These are phyloP conservation scores for Branchinecta lynchi DNA, from an alignment of 1,140 invertebrate species.

Conservation along the genomic window DNA sequence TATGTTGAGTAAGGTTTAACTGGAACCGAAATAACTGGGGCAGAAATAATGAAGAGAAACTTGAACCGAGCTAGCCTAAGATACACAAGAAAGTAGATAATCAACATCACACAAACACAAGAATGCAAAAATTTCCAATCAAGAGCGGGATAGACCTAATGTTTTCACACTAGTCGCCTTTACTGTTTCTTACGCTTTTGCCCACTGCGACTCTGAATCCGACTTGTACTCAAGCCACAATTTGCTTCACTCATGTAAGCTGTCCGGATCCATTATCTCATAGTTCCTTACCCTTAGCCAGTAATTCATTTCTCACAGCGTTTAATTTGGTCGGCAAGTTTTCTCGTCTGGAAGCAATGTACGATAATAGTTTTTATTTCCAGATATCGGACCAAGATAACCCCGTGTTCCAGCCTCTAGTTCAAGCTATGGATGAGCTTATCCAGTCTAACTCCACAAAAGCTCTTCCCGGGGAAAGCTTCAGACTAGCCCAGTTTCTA, in stretches of 20 bases:
- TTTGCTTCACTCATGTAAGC: constrained; percentile 17
- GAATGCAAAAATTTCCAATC: no score
- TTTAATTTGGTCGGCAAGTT: constrained; percentile 11
- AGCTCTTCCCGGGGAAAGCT: not conserved
- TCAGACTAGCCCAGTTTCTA: not conserved
- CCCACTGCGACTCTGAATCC: constrained; percentile 21
- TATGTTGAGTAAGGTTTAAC: no score
- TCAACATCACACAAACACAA: no score
- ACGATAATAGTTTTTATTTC: no score
- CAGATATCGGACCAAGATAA: not conserved
- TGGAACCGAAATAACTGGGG: no score
- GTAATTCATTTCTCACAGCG: constrained; percentile 3
- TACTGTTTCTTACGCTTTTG: not conserved
- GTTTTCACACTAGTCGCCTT: no score
- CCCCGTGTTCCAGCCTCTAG: not conserved
- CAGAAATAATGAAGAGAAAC: no score
- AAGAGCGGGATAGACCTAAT: no score
- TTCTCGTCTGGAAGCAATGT: no score
- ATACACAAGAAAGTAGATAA: no score
- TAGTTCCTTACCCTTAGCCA: constrained; percentile 8
- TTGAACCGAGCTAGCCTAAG: no score
- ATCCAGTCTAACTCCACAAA: not conserved
- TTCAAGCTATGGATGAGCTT: not conserved
- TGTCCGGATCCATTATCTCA: constrained; percentile 1
- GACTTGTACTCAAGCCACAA: constrained; percentile 21